Conservation (phyloP, 2,113 vertebrate genomes). For the Triplophysa tibetana region DNA sequence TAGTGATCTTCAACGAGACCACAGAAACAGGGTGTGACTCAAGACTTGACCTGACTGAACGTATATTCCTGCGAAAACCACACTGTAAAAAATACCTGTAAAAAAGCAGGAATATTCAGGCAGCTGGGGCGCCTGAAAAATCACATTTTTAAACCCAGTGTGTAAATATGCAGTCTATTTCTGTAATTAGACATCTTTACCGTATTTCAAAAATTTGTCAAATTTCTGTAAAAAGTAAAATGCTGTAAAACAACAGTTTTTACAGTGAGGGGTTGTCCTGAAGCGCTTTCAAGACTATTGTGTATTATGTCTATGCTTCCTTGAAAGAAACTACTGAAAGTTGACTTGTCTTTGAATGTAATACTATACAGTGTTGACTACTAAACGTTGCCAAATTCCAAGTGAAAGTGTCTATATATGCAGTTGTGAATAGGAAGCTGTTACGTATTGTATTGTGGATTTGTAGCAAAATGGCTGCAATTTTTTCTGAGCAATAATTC, state of each 20-base stretch:
- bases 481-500: slow-evolving; percentile 73
- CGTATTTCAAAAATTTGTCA: too few species aligned
- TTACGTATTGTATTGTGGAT: slow-evolving; percentile 45
- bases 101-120: too few species aligned
- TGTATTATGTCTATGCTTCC: neutral
- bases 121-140: too few species aligned
- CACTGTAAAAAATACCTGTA: too few species aligned
- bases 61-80: neutral
- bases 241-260: too few species aligned
- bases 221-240: too few species aligned
- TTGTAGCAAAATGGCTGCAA: slow-evolving; percentile 10
- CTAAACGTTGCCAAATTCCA: slow-evolving; percentile 78
- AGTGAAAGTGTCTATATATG: slow-evolving; percentile 60
- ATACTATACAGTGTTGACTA: slow-evolving; percentile 57
- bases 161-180: too few species aligned
- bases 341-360: slow-evolving; percentile 59
- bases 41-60: neutral
- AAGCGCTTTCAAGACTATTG: neutral
- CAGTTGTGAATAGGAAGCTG: slow-evolving; percentile 57
- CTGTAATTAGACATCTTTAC: too few species aligned
- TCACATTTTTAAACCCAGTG: too few species aligned
- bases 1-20: neutral
- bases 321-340: slow-evolving; percentile 40
- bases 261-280: too few species aligned
- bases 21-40: neutral